Conservation (phyloP, 1,140 invertebrate species). For the Ganaspis sp. region DNA sequence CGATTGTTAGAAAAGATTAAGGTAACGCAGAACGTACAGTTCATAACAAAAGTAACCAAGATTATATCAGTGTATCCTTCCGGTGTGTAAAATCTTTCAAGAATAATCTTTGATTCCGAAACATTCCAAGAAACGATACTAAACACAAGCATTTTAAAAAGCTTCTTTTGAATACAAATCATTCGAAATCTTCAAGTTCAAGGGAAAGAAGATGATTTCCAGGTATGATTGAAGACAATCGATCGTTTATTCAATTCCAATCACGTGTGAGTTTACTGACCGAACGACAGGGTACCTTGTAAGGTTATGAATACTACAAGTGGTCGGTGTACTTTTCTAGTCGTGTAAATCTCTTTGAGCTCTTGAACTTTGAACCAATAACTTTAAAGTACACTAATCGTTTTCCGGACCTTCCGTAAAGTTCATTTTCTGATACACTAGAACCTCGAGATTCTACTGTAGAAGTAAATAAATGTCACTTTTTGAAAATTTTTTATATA, state of each 20-base stretch:
- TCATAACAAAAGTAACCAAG: slow-evolving; percentile 20
- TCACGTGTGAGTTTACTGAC: slow-evolving; percentile 24
- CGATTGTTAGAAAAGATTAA: slow-evolving; percentile 19
- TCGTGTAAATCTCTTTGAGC: neutral
- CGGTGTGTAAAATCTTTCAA: neutral
- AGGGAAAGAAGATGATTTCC: neutral
- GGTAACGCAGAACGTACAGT: neutral
- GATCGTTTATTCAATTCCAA: slow-evolving; percentile 5
- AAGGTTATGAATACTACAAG: slow-evolving; percentile 29
- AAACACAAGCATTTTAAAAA: no score
- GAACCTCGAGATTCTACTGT: no score
- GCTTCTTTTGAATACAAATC: neutral
- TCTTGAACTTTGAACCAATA: slow-evolving; percentile 23
- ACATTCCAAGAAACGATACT: neutral
- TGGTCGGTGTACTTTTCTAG: slow-evolving; percentile 16
- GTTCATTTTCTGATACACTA: neutral
- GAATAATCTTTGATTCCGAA: neutral
- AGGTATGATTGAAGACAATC: neutral
- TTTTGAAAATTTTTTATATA: no score
- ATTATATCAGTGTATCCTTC: slow-evolving; percentile 26
- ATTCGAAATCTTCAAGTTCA: neutral
- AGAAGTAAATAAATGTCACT: no score
- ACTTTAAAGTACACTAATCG: neutral
- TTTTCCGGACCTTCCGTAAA: slow-evolving; percentile 12
- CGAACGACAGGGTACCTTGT: slow-evolving; percentile 21